Conservation (phyloP, 2,888 invertebrate species). For the Frankliniella fusca region DNA sequence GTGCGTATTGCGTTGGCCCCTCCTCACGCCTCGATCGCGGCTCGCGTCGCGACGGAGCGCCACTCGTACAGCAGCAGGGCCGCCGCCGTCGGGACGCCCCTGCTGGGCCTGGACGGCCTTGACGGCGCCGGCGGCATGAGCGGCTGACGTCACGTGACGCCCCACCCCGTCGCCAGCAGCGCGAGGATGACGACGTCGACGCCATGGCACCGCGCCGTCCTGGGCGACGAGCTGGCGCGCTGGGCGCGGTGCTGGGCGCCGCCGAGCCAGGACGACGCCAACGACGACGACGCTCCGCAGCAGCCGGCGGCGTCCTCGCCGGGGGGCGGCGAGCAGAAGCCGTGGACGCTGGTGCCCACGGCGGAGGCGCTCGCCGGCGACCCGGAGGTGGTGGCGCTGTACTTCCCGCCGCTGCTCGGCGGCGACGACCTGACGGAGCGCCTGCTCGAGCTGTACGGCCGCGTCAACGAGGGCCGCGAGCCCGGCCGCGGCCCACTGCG, state of each 20-base stretch:
- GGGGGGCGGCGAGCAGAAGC: neutral
- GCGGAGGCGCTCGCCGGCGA: slow-evolving; percentile 1
- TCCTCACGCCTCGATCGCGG: too few relatives aligned
- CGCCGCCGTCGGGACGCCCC: neutral
- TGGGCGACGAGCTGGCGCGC: slow-evolving; percentile 3
- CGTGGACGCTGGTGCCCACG: neutral
- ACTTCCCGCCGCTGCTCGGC: slow-evolving; percentile 5
- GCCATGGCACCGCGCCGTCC: neutral
- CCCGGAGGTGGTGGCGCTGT: slow-evolving; percentile 6
- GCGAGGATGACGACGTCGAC: neutral
- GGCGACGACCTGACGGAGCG: slow-evolving; percentile 14
- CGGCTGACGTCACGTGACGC: neutral
- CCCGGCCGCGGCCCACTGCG: neutral
- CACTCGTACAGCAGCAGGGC: neutral
- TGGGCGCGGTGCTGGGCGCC: neutral
- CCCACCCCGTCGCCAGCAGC: neutral
- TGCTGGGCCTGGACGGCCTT: neutral
- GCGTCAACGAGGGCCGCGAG: neutral
- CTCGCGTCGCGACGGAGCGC: neutral
- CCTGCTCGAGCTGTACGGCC: neutral
- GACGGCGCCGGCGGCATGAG: neutral
- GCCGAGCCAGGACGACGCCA: neutral
- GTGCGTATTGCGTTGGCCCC: too few relatives aligned
- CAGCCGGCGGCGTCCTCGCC: neutral
- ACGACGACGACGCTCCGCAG: neutral